phyloP scores from a whole-genome alignment of 2,797 vertebrate species.

The Tenualosa thibaudeaui region DNA sequence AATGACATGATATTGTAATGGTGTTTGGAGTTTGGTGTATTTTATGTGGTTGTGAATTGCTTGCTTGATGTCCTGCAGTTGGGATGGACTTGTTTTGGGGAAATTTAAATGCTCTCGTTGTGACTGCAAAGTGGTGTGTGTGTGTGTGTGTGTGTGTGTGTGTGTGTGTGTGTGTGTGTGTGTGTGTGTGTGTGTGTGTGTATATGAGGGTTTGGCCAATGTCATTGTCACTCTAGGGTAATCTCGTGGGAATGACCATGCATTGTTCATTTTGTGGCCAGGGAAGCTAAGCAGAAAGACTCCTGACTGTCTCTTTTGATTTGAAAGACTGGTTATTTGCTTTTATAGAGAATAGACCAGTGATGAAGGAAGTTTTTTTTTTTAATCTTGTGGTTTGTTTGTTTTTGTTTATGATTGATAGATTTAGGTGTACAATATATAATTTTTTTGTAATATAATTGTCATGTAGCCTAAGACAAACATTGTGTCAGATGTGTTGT shows the following conservation, averaged over 20 bases:
- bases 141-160: not conserved
- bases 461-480: not conserved
- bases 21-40: not conserved
- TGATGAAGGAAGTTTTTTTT: not conserved
- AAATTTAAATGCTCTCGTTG: constrained; percentile 1
- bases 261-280: not conserved
- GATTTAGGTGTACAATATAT: no score
- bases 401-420: not conserved
- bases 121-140: not conserved
- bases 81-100: not conserved
- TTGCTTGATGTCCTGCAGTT: not conserved
- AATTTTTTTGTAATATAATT: not conserved
- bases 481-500: not conserved
- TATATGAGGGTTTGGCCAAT: not conserved
- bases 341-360: not conserved
- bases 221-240: not conserved
- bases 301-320: not conserved
- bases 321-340: not conserved
- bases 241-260: not conserved
- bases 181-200: not conserved
- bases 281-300: not conserved
- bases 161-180: not conserved
- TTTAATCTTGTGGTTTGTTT: not conserved
- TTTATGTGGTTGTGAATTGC: not conserved
- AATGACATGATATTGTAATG: not conserved